Evolutionary conservation across 2,888 invertebrate genomes (phyloP), one percentile per base, ranked within the genome.

Genomic region (Lochmaea crataegi): DNA sequence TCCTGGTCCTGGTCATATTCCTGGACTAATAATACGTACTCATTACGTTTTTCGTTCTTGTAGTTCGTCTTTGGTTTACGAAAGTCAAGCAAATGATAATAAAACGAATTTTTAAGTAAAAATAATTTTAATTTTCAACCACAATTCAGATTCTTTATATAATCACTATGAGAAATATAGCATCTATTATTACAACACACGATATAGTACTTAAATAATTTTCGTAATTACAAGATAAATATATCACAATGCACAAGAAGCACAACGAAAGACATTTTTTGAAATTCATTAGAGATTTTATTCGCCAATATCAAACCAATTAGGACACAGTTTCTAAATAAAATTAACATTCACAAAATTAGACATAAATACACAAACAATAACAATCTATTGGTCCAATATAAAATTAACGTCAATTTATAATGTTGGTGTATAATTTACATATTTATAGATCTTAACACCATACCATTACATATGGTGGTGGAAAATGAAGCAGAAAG

Each of bases 221-320:
- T 75, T 73, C 77, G 71, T 77, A 70, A 69, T 63, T 48, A 70
- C 41, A 22, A 70, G 69, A 64, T 70, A 70, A 70, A 80, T 79
- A 81, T 85, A 85, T 85, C 85, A 85, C 85, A 85, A 83, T 84
- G 83, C 83, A 83, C 82, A 81, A 82, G 79, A 84, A 85, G 83
- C 83, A 84, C 81, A 83, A 84, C 57, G 41, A 65, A 71, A 41
- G 71, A 42, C 61, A 48, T 67, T 53, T 67, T 72, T 41, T 66
- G 67, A 72, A 72, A 72, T 72, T 66, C 66, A 65, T 22, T 58
- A 58, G 2, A 42, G 9, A 12, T 48, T 14, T 48, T n/a, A 48
- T 14, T 5, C 2, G 11, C 42, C 42, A 42, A 2, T 53, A 48
- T 14, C 48, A 16, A 53, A 16, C 51, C 51, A 18, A 53, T 16